These are phyloP conservation scores for Euzetes globulus DNA, from an alignment of 2,888 invertebrate genomes.

Conservation along the genomic window DNA sequence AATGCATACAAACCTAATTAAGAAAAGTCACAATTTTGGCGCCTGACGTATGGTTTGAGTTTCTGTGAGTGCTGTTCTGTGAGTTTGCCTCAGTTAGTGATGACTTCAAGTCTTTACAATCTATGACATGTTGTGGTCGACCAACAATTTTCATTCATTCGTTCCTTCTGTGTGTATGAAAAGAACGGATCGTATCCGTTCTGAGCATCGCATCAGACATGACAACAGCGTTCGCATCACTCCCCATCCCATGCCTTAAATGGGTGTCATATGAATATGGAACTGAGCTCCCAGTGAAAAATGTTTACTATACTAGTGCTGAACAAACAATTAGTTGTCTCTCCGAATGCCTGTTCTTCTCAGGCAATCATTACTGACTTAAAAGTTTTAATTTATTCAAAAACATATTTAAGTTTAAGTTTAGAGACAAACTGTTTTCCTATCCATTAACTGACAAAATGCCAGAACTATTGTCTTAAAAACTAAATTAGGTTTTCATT, in stretches of 20 bases:
- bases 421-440: not conserved
- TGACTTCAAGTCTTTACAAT: not conserved
- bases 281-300: not conserved
- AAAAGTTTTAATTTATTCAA: slow-evolving; percentile 7
- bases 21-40: not conserved
- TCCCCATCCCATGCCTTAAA: slow-evolving; percentile 28
- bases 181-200: not conserved
- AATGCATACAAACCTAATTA: slow-evolving; percentile 10
- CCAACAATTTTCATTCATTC: not conserved
- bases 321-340: slow-evolving; percentile 19
- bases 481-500: not conserved
- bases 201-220: not conserved
- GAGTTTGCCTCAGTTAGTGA: not conserved
- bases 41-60: not conserved
- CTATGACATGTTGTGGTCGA: not conserved
- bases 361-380: not conserved
- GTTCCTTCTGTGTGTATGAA: not conserved
- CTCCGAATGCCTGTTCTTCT: not conserved
- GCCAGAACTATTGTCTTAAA: not conserved
- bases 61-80: slow-evolving; percentile 11
- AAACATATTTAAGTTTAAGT: not conserved
- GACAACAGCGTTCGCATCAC: not conserved
- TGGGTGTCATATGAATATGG: slow-evolving; percentile 16
- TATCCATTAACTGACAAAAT: not conserved
- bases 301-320: slow-evolving; percentile 25